A percentile compares a stretch with the other conserved stretches of the same genome.
Evolutionary conservation across 2,113 vertebrate genomes (phyloP).

Genomic region (Tichodroma muraria): DNA sequence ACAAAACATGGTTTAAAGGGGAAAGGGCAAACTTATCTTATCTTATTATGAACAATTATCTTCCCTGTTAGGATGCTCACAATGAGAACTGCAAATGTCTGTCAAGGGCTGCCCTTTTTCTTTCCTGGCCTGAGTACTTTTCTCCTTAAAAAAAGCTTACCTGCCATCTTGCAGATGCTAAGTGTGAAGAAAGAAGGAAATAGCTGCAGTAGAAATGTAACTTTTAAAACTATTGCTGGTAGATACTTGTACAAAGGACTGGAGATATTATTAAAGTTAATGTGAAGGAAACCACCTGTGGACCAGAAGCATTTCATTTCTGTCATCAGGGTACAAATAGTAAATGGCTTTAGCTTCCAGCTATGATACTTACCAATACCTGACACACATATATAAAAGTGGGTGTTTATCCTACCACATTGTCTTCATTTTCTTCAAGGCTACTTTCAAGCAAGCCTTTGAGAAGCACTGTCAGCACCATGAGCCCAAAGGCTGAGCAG

Average conservation of each 20-base stretch:
- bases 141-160: background rate
- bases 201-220: background rate
- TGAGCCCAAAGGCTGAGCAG: background rate
- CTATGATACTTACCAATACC: background rate
- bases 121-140: background rate
- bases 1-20: background rate
- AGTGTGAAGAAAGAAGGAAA: background rate
- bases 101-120: background rate
- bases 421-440: background rate
- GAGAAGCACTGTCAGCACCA: background rate
- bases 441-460: background rate
- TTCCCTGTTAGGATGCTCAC: background rate
- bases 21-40: background rate
- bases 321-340: background rate
- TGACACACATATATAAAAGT: background rate
- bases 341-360: background rate
- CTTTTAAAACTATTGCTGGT: background rate
- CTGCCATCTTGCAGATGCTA: background rate
- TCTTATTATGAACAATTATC: background rate
- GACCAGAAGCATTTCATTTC: background rate
- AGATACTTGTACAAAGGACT: background rate
- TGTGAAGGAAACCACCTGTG: background rate
- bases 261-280: background rate
- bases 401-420: background rate
- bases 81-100: background rate